Base-by-base conservation (phyloP, 2,113 vertebrate species). In the Lutjanus erythropterus region DNA sequence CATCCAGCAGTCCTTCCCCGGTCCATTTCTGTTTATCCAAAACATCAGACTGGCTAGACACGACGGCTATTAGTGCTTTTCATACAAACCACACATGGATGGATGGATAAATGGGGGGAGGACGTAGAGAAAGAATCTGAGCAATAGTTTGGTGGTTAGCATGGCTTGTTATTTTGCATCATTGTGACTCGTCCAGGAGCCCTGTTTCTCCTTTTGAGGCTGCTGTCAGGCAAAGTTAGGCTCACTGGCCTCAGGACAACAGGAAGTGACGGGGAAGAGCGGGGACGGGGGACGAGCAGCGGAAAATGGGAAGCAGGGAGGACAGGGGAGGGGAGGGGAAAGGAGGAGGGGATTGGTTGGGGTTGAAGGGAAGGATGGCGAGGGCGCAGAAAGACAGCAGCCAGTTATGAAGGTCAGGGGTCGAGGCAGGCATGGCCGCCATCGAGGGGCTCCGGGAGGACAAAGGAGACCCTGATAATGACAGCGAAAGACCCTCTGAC, bases 171-270 rank as follows among this genome's bases (percentile, higher is more conserved):
- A 60, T 75, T 75, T 64, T 55, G 58, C 49, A 79, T 67, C 10
- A 42, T 49, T 74, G 58, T 62, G 59, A 73, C 42, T 85, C 42
- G 77, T 73, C 55, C 68, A 58, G 44, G 66, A 86, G 61, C 52
- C 42, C 47, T 19, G 83, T 72, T 81, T 75, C 74, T 81, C 55
- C 55, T 79, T 86, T 79, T 72, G 73, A 85, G 78, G 78, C 81
- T 67, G 65, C 85, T 89, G 88, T 89, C 87, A 85, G 73, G 50
- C 33, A 67, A 53, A 46, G 86, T 87, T 86, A 89, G 72, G 53
- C 81, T 93, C 81, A 87, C 27, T 55, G 25, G 59, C 42, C 47
- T 64, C 64, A 29, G 74, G 42, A 81, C 71, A 83, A 82, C 82
- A 86, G 76, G 73, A 87, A 83, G 52, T 67, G 72, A 86, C 1